Evolutionary conservation across 2,888 invertebrate genomes (phyloP), one percentile per base, ranked within the genome.

Genomic region (Ferrisia virgata): DNA sequence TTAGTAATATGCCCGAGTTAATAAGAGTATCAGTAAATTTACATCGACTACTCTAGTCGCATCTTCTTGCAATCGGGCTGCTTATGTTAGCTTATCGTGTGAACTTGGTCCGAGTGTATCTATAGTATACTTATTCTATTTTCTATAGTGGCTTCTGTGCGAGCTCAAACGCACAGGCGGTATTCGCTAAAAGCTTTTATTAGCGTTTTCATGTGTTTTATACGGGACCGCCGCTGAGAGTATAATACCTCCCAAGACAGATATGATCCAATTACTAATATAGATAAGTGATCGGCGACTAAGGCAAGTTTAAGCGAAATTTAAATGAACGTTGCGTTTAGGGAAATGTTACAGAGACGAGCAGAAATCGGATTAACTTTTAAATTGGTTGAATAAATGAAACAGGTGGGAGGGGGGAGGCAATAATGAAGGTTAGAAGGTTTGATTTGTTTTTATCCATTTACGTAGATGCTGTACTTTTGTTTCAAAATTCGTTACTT

Each of bases 1-100:
- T 76, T 76, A 76, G 72, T 76, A 76, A 76, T 76, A 15, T 36
- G 72, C 72, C 72, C 72, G 72, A 76, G 72, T 76, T 76, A 76
- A 76, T 76, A 76, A 76, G 36, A 76, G 72, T 76, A 76, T 76
- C 72, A 76, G 72, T 76, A 76, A 76, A 76, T 76, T 76, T 36
- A 76, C 72, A 76, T 36, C 36, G 18, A 13, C 72, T 36, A 18
- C 72, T 33, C 72, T 3, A 36, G 33, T 76, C 72, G 9, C 36
- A 53, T 53, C 53, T 15, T n/a, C 1, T 43, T n/a, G n/a, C 43
- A 2, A 43, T 53, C 18, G 53, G 22, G 53, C 18, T 69, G 13
- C 64, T 8, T 1, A 5, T 1, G 4, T 15, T 69, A 15, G 31
- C 31, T 72, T 72, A 76, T 36, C 72, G 31, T 18, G 36, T 0